phyloP scores from a whole-genome alignment of 2,888 invertebrate genomes.

The Heteromurus nitidus region DNA sequence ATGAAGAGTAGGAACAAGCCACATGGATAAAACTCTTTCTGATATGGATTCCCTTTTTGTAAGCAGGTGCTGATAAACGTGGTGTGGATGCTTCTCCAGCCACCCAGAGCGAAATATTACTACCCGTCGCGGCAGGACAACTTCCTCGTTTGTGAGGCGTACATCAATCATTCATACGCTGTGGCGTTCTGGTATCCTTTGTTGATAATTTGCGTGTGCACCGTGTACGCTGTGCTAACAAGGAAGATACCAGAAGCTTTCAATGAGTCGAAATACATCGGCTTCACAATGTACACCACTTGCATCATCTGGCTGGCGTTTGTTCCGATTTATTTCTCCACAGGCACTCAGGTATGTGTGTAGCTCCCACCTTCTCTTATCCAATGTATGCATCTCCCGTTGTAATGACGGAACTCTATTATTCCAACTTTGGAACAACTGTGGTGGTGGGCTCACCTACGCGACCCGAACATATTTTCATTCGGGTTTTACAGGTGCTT shows the following conservation, averaged over 20 bases:
- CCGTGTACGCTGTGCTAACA: constrained; percentile 95
- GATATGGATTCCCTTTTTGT: neutral
- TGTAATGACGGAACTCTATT: too few species aligned
- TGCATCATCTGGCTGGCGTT: constrained; percentile 99
- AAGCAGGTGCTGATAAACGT: constrained; percentile 88
- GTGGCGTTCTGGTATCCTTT: constrained; percentile 79
- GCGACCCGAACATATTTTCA: too few species aligned
- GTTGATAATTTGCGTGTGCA: constrained; percentile 82
- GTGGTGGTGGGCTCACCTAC: too few species aligned
- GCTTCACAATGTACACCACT: constrained; percentile 99
- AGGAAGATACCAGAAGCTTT: constrained; percentile 99
- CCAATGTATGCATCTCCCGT: too few species aligned
- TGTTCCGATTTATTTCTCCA: constrained; percentile 97
- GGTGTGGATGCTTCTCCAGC: constrained; percentile 93
- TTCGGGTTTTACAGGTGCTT: too few species aligned
- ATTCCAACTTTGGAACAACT: too few species aligned
- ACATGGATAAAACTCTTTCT: neutral
- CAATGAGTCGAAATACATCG: constrained; percentile 98
- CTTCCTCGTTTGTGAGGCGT: constrained; percentile 92
- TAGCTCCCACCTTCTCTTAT: neutral
- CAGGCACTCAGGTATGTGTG: constrained; percentile 81
- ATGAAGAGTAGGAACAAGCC: neutral
- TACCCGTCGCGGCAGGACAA: constrained; percentile 95
- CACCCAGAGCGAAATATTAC: constrained; percentile 91
- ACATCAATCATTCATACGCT: constrained; percentile 94